Percentiles rank a stretch among this genome's conserved stretches.
Evolutionary conservation across 1,140 invertebrate species (phyloP).

Genomic region (Rhagoletis pomonella): DNA sequence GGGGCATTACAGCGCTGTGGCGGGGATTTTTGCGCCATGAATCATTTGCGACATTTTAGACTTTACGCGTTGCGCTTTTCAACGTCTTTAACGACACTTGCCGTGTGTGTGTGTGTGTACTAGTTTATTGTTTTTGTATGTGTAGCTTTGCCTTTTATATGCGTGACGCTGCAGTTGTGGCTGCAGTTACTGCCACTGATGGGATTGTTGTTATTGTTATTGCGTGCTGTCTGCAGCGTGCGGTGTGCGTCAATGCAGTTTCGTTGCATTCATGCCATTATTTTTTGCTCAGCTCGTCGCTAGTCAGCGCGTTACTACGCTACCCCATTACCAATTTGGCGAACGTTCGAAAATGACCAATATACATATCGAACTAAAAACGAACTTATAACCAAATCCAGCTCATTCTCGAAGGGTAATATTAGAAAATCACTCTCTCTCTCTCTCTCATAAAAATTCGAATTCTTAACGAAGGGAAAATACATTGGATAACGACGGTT

Average conservation of each 20-base stretch:
- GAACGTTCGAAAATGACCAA: no score
- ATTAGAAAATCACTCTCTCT: neutral
- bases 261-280: neutral
- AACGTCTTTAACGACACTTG: neutral
- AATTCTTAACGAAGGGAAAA: no score
- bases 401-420: no score
- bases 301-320: neutral
- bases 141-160: neutral
- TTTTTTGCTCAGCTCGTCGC: neutral
- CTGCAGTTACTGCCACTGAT: neutral
- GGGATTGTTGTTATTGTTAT: neutral
- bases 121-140: neutral
- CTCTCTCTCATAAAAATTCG: no score
- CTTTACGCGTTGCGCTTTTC: neutral
- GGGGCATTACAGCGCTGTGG: neutral
- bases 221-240: neutral
- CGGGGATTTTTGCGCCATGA: constrained; percentile 14
- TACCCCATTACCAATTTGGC: no score
- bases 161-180: neutral
- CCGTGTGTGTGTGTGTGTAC: neutral
- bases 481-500: no score
- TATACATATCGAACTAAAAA: no score
- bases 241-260: neutral
- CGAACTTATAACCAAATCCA: no score
- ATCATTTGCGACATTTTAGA: constrained; percentile 38